phyloP scores from a whole-genome alignment of 1,140 invertebrate species.

The Rhyacophila brunnea region DNA sequence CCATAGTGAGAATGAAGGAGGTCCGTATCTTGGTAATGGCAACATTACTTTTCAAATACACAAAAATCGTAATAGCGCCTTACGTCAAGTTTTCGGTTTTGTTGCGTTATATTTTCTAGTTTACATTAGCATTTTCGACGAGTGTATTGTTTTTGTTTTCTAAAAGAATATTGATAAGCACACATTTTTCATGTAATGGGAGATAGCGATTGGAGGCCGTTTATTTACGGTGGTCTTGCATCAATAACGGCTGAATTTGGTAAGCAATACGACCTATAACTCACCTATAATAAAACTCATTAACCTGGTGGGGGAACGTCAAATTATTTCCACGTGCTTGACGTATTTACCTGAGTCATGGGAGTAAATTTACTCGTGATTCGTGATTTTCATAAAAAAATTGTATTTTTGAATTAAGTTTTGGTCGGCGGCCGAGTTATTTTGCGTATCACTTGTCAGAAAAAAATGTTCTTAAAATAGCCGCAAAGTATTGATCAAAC shows the following conservation, averaged over 20 bases:
- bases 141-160: not conserved
- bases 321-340: constrained; percentile 15
- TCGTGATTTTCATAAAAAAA: not conserved
- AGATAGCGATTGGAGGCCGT: constrained; percentile 76
- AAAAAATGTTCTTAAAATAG: not conserved
- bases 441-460: too few relatives aligned
- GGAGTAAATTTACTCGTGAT: not conserved
- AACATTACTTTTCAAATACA: constrained; percentile 1
- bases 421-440: too few relatives aligned
- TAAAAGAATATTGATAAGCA: not conserved
- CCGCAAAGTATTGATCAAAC: not conserved
- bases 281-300: constrained; percentile 21
- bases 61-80: not conserved
- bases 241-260: constrained; percentile 92
- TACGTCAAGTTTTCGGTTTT: not conserved
- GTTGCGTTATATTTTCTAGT: not conserved
- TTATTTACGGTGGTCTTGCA: constrained; percentile 88
- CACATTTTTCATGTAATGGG: constrained; percentile 22
- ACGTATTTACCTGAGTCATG: not conserved
- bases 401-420: not conserved
- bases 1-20: too few relatives aligned
- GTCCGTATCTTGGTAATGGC: too few relatives aligned
- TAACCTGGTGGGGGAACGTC: constrained; percentile 16
- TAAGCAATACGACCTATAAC: constrained; percentile 51
- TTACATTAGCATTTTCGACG: not conserved